Evolutionary conservation across 2,113 vertebrate species (phyloP).

Genomic region (Ciconia boyciana): DNA sequence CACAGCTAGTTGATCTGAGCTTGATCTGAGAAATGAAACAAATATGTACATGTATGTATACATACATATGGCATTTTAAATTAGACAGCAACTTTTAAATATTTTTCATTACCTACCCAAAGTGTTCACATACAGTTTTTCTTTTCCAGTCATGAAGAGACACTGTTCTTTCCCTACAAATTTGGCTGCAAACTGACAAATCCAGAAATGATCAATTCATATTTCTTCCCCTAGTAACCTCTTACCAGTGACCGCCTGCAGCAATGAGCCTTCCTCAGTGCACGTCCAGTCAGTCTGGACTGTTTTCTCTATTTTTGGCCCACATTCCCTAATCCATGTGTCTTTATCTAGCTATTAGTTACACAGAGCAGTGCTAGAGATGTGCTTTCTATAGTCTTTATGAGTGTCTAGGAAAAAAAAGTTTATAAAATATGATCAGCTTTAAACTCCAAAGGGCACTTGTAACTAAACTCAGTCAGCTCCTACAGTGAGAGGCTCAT

Average conservation of each 20-base stretch:
- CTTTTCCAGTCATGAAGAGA: neutral
- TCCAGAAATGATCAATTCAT: constrained; percentile 55
- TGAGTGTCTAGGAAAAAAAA: neutral
- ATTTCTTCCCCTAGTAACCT: constrained; percentile 57
- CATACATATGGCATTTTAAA: neutral
- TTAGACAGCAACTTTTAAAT: neutral
- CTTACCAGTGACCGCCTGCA: constrained; percentile 35
- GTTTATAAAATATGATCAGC: neutral
- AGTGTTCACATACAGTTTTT: neutral
- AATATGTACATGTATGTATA: neutral
- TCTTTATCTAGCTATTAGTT: constrained; percentile 33
- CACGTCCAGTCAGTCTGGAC: constrained; percentile 36
- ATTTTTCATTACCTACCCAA: neutral
- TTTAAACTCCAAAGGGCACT: constrained; percentile 40
- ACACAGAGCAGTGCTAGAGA: constrained; percentile 3
- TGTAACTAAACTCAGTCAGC: neutral
- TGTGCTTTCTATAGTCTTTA: neutral
- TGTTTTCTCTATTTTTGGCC: constrained; percentile 49
- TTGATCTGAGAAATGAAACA: neutral
- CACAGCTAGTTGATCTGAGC: neutral
- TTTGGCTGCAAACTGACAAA: constrained; percentile 46
- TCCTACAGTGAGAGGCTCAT: neutral
- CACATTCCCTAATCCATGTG: constrained; percentile 26
- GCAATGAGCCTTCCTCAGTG: constrained; percentile 36
- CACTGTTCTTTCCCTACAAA: neutral